These are phyloP conservation scores for Cryptoprocta ferox DNA, from an alignment of 2,797 vertebrate genomes.

Conservation along the genomic window DNA sequence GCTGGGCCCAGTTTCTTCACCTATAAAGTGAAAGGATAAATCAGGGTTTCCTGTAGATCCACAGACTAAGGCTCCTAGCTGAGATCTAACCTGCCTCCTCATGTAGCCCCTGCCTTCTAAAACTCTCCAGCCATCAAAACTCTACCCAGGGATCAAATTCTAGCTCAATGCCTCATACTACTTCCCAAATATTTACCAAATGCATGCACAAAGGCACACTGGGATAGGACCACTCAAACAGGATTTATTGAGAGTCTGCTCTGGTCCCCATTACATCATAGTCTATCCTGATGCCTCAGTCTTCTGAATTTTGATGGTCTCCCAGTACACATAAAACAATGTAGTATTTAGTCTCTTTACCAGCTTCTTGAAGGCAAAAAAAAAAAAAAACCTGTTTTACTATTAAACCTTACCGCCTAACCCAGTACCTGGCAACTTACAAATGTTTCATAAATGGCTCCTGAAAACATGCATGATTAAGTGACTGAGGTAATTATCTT, in stretches of 20 bases:
- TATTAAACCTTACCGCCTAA: neutral
- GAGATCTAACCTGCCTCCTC: neutral
- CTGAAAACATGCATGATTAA: neutral
- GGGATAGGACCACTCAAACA: neutral
- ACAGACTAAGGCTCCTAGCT: neutral
- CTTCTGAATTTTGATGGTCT: neutral
- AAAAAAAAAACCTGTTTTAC: neutral
- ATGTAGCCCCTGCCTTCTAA: neutral
- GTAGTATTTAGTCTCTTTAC: neutral
- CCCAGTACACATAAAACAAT: neutral
- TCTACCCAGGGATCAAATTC: neutral
- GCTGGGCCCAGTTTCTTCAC: neutral
- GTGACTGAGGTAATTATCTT: neutral
- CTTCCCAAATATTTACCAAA: neutral
- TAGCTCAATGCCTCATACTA: neutral
- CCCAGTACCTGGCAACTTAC: neutral
- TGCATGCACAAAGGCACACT: neutral
- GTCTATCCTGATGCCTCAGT: neutral
- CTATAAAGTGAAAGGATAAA: neutral
- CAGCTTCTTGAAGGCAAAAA: conserved; percentile 24
- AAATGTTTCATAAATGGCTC: conserved; percentile 24
- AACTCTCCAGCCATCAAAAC: neutral
- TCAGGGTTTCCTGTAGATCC: neutral
- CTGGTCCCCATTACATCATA: neutral
- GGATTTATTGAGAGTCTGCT: neutral